phyloP scores from a whole-genome alignment of 2,888 invertebrate genomes.

The Phyllotreta striolata region DNA sequence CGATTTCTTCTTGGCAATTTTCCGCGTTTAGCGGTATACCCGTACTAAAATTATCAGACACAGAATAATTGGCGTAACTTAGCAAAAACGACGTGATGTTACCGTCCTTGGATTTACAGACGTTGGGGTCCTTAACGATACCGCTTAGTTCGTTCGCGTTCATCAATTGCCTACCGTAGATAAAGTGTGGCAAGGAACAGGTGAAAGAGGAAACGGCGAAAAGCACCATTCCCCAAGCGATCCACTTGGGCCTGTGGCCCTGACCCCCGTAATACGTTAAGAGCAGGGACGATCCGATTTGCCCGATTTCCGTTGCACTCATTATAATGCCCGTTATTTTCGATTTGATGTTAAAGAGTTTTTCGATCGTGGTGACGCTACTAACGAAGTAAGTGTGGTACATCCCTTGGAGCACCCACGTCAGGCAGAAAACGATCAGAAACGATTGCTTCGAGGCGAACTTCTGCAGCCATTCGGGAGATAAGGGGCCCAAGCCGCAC shows the following conservation, averaged over 20 bases:
- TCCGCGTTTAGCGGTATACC: conserved; percentile 13
- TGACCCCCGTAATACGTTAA: conserved; percentile 91
- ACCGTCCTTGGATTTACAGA: conserved; percentile 53
- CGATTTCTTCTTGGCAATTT: conserved; percentile 59
- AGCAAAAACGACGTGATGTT: conserved; percentile 31
- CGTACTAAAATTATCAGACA: conserved; percentile 29
- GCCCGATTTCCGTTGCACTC: conserved; percentile 92
- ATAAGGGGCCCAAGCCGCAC: conserved; percentile 83
- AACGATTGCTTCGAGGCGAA: conserved; percentile 90
- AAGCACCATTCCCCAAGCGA: conserved; percentile 90
- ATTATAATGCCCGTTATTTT: conserved; percentile 89
- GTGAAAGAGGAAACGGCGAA: conserved; percentile 87
- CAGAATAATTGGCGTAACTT: conserved; percentile 20
- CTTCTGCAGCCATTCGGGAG: conserved; percentile 76
- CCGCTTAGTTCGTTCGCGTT: conserved; percentile 63
- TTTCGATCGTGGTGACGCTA: conserved; percentile 92
- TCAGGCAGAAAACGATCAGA: conserved; percentile 85
- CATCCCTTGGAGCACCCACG: conserved; percentile 90
- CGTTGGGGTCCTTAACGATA: conserved; percentile 58
- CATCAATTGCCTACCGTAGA: conserved; percentile 80
- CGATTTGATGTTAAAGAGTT: conserved; percentile 89
- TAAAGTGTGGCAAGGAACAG: conserved; percentile 87
- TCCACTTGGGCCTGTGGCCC: conserved; percentile 93
- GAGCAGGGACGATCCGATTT: conserved; percentile 87
- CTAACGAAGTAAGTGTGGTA: conserved; percentile 94